Evolutionary conservation across 2,888 invertebrate genomes (phyloP), one percentile per base, ranked within the genome.

Genomic region (Antheraea assamensis): DNA sequence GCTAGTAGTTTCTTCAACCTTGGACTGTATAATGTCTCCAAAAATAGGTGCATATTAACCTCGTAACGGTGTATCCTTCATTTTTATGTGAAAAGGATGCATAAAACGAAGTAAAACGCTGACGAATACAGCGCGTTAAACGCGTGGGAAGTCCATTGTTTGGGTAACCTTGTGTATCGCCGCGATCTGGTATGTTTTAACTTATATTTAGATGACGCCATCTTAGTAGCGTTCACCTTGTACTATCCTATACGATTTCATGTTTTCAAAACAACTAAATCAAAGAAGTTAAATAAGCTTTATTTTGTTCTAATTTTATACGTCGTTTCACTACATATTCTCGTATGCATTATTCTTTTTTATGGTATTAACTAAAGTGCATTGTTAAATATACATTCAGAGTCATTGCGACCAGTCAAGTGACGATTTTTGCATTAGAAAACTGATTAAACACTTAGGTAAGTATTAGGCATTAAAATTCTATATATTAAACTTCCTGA

Each of bases 161-260:
- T 68, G 68, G 68, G 35, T 68, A 68, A 68, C 68, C 68, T 68
- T 68, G 68, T 35, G 35, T 35, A 64, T 35, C 21, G 35, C 31
- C 68, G 68, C 68, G 68, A 35, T 68, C 68, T 68, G 68, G 68
- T 68, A 35, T n/a, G 24, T 68, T 68, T 68, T 68, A 68, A 35
- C 31, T 68, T 68, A 68, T 68, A 68, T 68, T 68, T 68, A 68
- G 68, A 68, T 68, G 31, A 68, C 68, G 61, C 68, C 68, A 68
- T 68, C 35, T 31, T 68, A 8, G 68, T 35, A 35, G 8, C 31
- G 35, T 35, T 68, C 10, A n/a, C 68, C 68, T 68, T 35, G 68
- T 68, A n/a, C 17, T 24, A 24, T 31, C 35, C 7, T 35, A 13
- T 35, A 35, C 21, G 35, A 35, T 68, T 66, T 66, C 66, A 30